Conservation (phyloP, 2,888 invertebrate species). For the Epistrophe eligans region DNA sequence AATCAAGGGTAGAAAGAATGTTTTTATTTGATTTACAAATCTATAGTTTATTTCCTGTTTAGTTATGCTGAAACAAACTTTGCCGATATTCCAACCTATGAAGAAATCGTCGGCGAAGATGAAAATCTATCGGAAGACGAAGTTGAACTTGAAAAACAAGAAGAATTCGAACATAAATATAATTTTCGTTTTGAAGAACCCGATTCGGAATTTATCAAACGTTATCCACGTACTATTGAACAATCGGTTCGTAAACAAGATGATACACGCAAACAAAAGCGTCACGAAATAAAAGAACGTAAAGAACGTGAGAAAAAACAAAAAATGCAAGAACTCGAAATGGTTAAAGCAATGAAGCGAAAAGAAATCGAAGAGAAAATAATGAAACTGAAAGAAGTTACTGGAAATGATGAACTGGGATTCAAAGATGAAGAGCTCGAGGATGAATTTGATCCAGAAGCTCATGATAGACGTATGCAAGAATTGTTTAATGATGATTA, state of each 20-base stretch:
- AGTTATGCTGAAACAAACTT: conserved; percentile 85
- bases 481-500: conserved; percentile 94
- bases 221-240: conserved; percentile 95
- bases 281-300: conserved; percentile 89
- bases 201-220: conserved; percentile 95
- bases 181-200: conserved; percentile 99
- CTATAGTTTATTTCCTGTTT: conserved; percentile 60
- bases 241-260: conserved; percentile 92
- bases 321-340: conserved; percentile 94
- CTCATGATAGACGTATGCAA: conserved; percentile 94
- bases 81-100: conserved; percentile 86
- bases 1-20: conserved; percentile 88
- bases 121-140: conserved; percentile 91
- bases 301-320: conserved; percentile 91
- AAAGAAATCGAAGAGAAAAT: conserved; percentile 96
- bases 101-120: conserved; percentile 87
- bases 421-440: conserved; percentile 91
- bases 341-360: conserved; percentile 93
- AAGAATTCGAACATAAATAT: conserved; percentile 96
- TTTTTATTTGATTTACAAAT: not conserved
- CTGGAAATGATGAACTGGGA: conserved; percentile 89
- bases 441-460: conserved; percentile 94
- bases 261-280: conserved; percentile 90
- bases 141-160: conserved; percentile 90
- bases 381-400: conserved; percentile 92